Conservation (phyloP, 2,113 vertebrate genomes). For the Cyanoramphus novaezelandiae region DNA sequence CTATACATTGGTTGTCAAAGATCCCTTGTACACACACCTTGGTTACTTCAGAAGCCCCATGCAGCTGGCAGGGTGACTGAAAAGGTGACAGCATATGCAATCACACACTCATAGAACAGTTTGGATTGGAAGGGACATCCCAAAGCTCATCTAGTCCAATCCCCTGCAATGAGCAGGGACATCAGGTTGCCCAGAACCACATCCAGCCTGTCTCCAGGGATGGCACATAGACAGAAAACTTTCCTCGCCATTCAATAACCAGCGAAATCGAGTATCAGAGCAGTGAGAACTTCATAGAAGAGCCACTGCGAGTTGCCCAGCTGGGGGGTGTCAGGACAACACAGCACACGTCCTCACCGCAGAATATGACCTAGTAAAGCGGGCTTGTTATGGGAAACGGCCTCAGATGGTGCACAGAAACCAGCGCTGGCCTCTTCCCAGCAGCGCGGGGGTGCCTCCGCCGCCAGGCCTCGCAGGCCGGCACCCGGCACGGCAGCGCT, state of each 20-base stretch:
- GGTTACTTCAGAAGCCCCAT: accelerated
- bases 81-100: not conserved
- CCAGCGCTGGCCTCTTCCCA: not conserved
- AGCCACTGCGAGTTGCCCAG: not conserved
- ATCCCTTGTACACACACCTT: accelerated
- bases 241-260: not conserved
- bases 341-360: no score
- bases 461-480: not conserved
- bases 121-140: not conserved
- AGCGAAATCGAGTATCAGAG: not conserved
- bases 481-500: no score
- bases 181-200: not conserved
- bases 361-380: accelerated
- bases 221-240: not conserved
- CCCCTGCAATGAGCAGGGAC: not conserved
- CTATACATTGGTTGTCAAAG: accelerated
- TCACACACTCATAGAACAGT: not conserved
- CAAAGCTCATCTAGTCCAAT: not conserved
- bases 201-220: not conserved
- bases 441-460: no score
- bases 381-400: accelerated
- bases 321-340: not conserved
- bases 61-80: not conserved
- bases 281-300: not conserved
- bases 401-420: not conserved